Percentiles rank a stretch among this genome's conserved stretches.
These are phyloP conservation scores for Sacculina carcini DNA, from an alignment of 2,888 invertebrate genomes.

Conservation along the genomic window DNA sequence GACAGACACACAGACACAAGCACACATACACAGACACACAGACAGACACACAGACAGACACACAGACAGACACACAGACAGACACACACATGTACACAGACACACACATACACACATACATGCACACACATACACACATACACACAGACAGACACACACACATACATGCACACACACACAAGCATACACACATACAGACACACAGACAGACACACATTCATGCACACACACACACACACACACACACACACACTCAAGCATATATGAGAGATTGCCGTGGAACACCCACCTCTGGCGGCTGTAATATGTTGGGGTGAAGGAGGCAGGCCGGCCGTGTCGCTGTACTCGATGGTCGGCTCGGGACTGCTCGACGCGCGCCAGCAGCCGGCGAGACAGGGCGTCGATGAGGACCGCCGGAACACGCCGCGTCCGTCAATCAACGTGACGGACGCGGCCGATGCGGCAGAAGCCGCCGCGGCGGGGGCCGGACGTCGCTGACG, in stretches of 20 bases:
- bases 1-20: not conserved
- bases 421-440: too few species aligned
- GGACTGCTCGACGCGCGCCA: not conserved
- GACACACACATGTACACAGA: slow-evolving; percentile 1
- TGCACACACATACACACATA: slow-evolving; percentile 1
- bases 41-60: slow-evolving; percentile 2
- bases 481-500: not conserved
- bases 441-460: not conserved
- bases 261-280: too few species aligned
- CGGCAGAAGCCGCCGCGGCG: not conserved
- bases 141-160: not conserved
- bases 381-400: not conserved
- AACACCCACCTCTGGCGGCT: not conserved
- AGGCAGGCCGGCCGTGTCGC: too few species aligned
- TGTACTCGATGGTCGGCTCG: not conserved
- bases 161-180: not conserved
- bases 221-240: not conserved
- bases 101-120: not conserved
- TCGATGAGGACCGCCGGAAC: not conserved
- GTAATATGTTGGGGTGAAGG: too few species aligned
- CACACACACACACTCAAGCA: not conserved
- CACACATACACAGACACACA: not conserved
- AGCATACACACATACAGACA: not conserved
- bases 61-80: slow-evolving; percentile 2
- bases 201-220: not conserved